Evolutionary conservation across 2,888 invertebrate species (phyloP), one percentile per base, ranked within the genome.

Genomic region (Diachrysia chrysitis): DNA sequence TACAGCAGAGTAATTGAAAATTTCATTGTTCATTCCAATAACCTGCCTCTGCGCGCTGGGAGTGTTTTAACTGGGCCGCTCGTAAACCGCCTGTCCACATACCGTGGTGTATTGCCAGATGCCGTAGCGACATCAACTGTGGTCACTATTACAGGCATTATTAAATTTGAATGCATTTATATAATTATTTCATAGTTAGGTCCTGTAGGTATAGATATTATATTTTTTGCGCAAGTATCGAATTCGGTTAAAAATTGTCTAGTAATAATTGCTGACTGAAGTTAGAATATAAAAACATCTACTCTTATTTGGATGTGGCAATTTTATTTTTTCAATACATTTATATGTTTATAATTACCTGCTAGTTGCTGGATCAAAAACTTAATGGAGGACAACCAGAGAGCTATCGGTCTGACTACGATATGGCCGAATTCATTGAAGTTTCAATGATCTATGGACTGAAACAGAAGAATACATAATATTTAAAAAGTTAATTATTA

Each of bases 1-100:
- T 80, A 80, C 64, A 69, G 58, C 53, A 67, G 71, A 76, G 79
- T 79, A 63, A 80, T 71, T 82, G 74, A 79, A 81, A 80, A 76
- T 82, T 82, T 81, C 76, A 79, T 73, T 82, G 79, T 74, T 77
- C 69, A 68, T 69, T 65, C 74, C 65, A 63, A 74, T 79, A 76
- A 72, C 79, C 64, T 58, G 66, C 29, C 48, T 16, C n/a, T 37
- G 1, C 60, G 64, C 48, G 16, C n/a, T 37, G 1, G 62, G 64
- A 55, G 69, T 71, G 66, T 79, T 81, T 82, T 63, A 80, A 79
- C 67, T 71, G 55, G 77, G 73, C 67, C 79, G 73, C 63, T 71
- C 73, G 73, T 71, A 64, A 72, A 68, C 76, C 66, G 66, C 54
- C 69, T 68, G 71, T 76, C 79, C 70, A 62, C 81, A 82, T 81